A percentile compares a stretch with the other conserved stretches of the same genome.
phyloP scores from a whole-genome alignment of 92 coral and sea anemone species.

The Actinostola sp. region DNA sequence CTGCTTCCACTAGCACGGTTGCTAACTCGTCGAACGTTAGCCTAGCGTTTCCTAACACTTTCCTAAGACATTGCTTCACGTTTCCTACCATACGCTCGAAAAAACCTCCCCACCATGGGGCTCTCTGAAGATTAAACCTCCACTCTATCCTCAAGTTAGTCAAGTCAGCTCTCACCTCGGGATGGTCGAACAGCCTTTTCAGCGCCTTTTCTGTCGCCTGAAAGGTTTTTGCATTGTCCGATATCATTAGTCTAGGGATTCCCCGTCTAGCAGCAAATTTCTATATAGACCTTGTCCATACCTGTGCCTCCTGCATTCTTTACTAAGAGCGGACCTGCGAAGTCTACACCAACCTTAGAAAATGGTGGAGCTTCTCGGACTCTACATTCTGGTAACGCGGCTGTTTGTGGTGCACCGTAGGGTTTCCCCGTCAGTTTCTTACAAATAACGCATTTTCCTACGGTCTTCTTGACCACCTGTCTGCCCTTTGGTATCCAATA shows the following conservation, averaged over 20 bases:
- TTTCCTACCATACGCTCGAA: not conserved
- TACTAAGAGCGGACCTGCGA: constrained; percentile 53
- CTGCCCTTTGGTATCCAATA: constrained; percentile 60
- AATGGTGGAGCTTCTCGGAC: constrained; percentile 28
- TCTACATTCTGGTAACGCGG: constrained; percentile 41
- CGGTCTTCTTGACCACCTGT: constrained; percentile 34
- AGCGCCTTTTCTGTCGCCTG: not conserved
- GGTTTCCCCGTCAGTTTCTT: constrained; percentile 22
- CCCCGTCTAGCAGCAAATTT: not conserved
- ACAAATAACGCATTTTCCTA: constrained; percentile 33
- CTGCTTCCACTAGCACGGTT: not conserved
- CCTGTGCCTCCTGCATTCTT: not conserved
- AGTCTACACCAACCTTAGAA: constrained; percentile 42
- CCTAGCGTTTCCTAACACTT: not conserved
- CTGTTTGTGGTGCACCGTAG: constrained; percentile 23
- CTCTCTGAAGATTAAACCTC: not conserved
- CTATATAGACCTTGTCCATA: not conserved
- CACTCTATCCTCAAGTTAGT: not conserved
- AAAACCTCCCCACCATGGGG: constrained; percentile 10
- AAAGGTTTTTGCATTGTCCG: constrained; percentile 19
- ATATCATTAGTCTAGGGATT: not conserved
- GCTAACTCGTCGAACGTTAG: not conserved
- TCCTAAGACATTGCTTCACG: not conserved
- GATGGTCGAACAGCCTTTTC: not conserved
- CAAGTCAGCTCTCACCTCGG: not conserved